These are phyloP conservation scores for Apis florea DNA, from an alignment of 1,140 invertebrate genomes.

Conservation along the genomic window DNA sequence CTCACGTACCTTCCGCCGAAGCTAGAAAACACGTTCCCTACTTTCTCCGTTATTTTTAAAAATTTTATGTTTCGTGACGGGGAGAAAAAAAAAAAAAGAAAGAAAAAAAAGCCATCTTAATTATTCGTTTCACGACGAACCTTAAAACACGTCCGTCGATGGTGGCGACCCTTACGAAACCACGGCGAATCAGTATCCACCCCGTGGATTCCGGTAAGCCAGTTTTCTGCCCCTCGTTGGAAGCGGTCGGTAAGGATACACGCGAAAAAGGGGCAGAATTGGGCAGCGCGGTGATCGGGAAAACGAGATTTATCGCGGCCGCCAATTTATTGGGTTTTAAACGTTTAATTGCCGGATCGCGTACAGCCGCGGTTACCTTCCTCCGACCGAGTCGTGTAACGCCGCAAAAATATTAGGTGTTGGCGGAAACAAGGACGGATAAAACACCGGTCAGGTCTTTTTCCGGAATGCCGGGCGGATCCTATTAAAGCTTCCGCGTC, in stretches of 20 bases:
- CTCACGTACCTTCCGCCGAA: too few relatives aligned
- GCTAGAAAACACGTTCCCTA: too few relatives aligned
- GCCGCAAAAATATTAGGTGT: slow-evolving; percentile 65
- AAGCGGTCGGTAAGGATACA: slow-evolving; percentile 52
- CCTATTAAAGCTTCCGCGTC: slow-evolving; percentile 57
- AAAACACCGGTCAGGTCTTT: slow-evolving; percentile 57
- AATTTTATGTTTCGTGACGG: not conserved
- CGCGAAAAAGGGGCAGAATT: slow-evolving; percentile 15
- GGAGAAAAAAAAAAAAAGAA: too few relatives aligned
- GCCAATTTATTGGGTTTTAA: slow-evolving; percentile 73
- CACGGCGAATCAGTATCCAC: slow-evolving; percentile 45
- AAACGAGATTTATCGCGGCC: slow-evolving; percentile 67
- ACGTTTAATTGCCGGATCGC: slow-evolving; percentile 69
- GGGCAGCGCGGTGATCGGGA: slow-evolving; percentile 50
- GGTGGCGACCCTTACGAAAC: slow-evolving; percentile 57
- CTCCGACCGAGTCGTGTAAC: slow-evolving; percentile 54
- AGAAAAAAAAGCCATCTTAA: not conserved
- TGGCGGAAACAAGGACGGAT: slow-evolving; percentile 51
- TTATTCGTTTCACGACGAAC: too few relatives aligned
- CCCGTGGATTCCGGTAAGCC: slow-evolving; percentile 49
- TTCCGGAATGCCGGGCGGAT: slow-evolving; percentile 29
- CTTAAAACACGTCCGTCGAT: slow-evolving; percentile 23
- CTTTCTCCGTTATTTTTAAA: not conserved
- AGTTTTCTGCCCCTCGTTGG: slow-evolving; percentile 46
- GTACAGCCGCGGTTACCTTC: slow-evolving; percentile 61